Evolutionary conservation across 2,113 vertebrate genomes (phyloP), one percentile per base, ranked within the genome.

Genomic region (Odocoileus hemionus): DNA sequence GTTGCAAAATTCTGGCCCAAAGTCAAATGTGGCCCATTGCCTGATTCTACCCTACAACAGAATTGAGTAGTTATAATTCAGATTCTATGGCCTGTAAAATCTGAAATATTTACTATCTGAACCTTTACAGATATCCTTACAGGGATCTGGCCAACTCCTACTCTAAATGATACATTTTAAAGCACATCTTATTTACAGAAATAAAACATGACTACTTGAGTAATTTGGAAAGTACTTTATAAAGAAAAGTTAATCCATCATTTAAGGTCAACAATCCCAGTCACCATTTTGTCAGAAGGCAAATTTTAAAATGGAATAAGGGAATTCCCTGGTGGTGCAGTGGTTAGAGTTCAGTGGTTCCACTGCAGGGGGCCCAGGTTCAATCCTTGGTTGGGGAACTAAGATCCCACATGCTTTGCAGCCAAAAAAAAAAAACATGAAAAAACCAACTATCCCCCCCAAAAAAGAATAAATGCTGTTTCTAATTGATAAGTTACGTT

Each of bases 141-240:
- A 87, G 30, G 45, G 57, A 95, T 94, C 4, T 52, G 39, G 64
- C 28, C 10, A 25, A 96, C 25, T 26, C 54, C 55, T 82, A 23
- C 39, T 79, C 52, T 94, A 79, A 36, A 93, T 54, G 89, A 85
- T 55, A 67, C 7, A 89, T 78, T 95, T 70, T 85, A 78, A 90
- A 94, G 93, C 43, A 80, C 47, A 74, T 58, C 94, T 78, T 93
- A 85, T 89, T 89, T 97, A 95, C 1, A 93, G 16, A 89, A 94
- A 43, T 95, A 89, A 96, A 91, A 57, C 28, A 92, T 58, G 47
- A 58, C 90, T 95, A 89, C 14, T n/a, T 94, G 13, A 85, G 11
- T 84, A 94, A 96, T 79, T 83, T 61, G 28, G 2, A 78, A 96
- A 87, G 7, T 70, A 79, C 28, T 82, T 30, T 45, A 76, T 36